A percentile compares a stretch with the other conserved stretches of the same genome.
Evolutionary conservation across 2,888 invertebrate genomes (phyloP).

Genomic region (Limulus polyphemus): DNA sequence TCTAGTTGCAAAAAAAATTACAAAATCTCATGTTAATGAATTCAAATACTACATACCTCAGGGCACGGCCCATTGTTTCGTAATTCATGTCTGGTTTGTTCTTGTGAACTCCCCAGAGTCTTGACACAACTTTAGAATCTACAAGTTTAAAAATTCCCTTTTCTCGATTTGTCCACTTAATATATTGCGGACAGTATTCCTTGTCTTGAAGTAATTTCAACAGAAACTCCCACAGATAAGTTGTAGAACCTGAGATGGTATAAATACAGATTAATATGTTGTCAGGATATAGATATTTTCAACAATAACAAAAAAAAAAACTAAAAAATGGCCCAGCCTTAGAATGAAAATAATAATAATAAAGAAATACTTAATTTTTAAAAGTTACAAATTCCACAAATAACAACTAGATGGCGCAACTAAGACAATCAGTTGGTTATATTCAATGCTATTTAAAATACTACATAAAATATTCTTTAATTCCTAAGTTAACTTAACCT

Average conservation of each 20-base stretch:
- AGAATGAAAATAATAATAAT: too few species aligned
- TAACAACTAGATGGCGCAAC: too few species aligned
- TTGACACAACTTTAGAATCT: slow-evolving; percentile 96
- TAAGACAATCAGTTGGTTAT: too few species aligned
- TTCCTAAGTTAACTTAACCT: too few species aligned
- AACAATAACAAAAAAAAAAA: too few species aligned
- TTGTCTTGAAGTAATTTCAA: slow-evolving; percentile 91
- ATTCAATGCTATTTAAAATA: too few species aligned
- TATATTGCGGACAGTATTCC: slow-evolving; percentile 95
- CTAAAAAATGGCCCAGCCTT: too few species aligned
- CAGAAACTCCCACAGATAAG: slow-evolving; percentile 98
- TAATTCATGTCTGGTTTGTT: slow-evolving; percentile 99
- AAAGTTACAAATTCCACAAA: too few species aligned
- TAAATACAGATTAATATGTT: neutral
- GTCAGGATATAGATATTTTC: too few species aligned
- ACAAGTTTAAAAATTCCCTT: slow-evolving; percentile 97
- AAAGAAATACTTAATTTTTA: too few species aligned
- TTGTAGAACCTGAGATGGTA: slow-evolving; percentile 57
- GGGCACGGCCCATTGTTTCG: slow-evolving; percentile 97
- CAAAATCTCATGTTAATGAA: neutral
- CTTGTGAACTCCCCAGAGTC: slow-evolving; percentile 98
- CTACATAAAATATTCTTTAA: too few species aligned
- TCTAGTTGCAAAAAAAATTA: neutral
- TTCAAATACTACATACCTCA: neutral
- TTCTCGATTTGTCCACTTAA: slow-evolving; percentile 98